Evolutionary conservation across 1,140 invertebrate species (phyloP).

Genomic region (Calosoma granatense): DNA sequence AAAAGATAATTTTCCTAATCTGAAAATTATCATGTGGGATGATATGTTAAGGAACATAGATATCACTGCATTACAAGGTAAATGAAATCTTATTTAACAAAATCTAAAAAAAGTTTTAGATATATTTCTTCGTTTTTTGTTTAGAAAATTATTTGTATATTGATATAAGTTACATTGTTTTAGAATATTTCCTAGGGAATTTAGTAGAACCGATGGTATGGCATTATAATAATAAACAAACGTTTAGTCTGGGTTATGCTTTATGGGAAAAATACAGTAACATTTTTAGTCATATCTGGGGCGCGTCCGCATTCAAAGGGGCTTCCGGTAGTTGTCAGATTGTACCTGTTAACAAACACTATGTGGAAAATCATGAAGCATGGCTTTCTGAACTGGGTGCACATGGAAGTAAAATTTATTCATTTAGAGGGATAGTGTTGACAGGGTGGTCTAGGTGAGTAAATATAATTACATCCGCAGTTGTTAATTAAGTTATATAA

Average conservation of each 20-base stretch:
- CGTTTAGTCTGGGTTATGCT: constrained; percentile 27
- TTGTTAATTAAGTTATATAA: too few relatives aligned
- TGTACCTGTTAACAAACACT: constrained; percentile 46
- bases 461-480: too few relatives aligned
- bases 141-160: too few relatives aligned
- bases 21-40: constrained; percentile 83
- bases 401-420: constrained; percentile 40
- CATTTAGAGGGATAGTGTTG: constrained; percentile 50
- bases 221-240: constrained; percentile 43
- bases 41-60: constrained; percentile 76
- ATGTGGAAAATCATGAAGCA: constrained; percentile 57
- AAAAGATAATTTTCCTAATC: constrained; percentile 49
- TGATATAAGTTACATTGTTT: constrained; percentile 11
- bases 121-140: background rate
- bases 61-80: constrained; percentile 23
- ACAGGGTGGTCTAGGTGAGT: constrained; percentile 63
- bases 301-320: constrained; percentile 80
- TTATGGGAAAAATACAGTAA: constrained; percentile 69
- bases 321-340: constrained; percentile 41
- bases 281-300: constrained; percentile 78
- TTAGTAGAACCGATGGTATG: constrained; percentile 78
- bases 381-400: constrained; percentile 47
- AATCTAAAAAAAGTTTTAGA: background rate
- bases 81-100: background rate
- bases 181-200: constrained; percentile 37